These are phyloP conservation scores for Pyrocoelia pectoralis DNA, from an alignment of 2,888 invertebrate genomes.

Conservation along the genomic window DNA sequence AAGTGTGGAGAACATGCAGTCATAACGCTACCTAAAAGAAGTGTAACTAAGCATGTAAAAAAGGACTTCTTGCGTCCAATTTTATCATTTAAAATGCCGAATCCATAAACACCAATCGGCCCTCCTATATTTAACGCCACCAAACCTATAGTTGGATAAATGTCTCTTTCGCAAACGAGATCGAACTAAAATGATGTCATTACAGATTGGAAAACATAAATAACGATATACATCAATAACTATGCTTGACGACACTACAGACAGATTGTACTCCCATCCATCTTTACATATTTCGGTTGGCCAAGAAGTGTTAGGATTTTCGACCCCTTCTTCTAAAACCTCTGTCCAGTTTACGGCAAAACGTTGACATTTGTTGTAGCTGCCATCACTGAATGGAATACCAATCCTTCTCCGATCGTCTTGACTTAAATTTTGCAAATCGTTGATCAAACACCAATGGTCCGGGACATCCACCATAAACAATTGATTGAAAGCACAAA, in stretches of 20 bases:
- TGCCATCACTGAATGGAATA: constrained; percentile 65
- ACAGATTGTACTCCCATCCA: constrained; percentile 82
- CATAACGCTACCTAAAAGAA: constrained; percentile 80
- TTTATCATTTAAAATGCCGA: constrained; percentile 87
- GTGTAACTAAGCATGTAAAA: constrained; percentile 83
- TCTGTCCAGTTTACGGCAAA: constrained; percentile 78
- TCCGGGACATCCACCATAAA: constrained; percentile 90
- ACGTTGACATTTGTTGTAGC: constrained; percentile 75
- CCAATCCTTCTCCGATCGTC: constrained; percentile 69
- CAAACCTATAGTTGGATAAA: constrained; percentile 87
- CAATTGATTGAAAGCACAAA: constrained; percentile 91
- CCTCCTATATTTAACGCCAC: constrained; percentile 89
- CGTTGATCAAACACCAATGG: constrained; percentile 84
- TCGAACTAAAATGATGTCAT: constrained; percentile 73
- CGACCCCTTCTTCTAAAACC: neutral
- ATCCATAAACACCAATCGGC: constrained; percentile 88
- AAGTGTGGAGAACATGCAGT: constrained; percentile 82
- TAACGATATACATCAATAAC: constrained; percentile 77
- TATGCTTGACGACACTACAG: constrained; percentile 76
- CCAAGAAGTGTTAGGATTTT: constrained; percentile 66
- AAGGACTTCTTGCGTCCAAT: constrained; percentile 87
- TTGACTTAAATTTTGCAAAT: constrained; percentile 66
- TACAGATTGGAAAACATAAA: neutral
- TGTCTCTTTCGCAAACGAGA: constrained; percentile 85
- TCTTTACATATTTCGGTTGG: constrained; percentile 72